Base-by-base conservation (phyloP, 2,888 invertebrate species). In the Halictus quadricinctus region DNA sequence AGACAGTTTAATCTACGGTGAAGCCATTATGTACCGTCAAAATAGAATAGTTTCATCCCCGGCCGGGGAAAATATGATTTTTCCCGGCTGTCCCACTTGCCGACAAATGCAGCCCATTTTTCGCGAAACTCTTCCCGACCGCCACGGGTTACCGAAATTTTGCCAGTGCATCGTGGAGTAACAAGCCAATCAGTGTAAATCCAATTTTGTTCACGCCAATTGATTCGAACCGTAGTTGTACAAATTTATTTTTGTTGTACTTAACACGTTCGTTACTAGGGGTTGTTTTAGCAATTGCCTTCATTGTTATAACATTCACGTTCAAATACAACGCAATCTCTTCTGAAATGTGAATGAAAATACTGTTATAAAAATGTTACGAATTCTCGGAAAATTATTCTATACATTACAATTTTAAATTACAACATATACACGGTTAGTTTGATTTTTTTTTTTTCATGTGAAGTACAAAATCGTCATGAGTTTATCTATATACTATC, bases 1-100 rank as follows among this genome's bases (percentile, higher is more conserved):
- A 41, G 69, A 69, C 36, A 69, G 69, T 69, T 69, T 69, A 41
- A 70, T 70, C 48, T 48, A 72, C 18, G 48, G 46, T 25, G 48
- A 72, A 25, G 46, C 25, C 7, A 72, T 48, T 46, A 46, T 72
- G 25, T 48, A 46, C 46, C 72, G 46, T 25, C 46, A 70, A 43
- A 70, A 70, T 70, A 43, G n/a, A 43, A 46, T 41, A 21, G 43
- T 70, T 43, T 43, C 43, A 70, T 70, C n/a, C 43, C 43, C 41
- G 8, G 2, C 29, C 43, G n/a, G 25, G 7, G 58, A 58, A 76
- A 46, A 76, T 41, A 64, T 8, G 64, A 64, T 64, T 64, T 64
- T 64, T 64, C 64, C 15, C 54, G 41, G 36, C 54, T 74, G 36
- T 5, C 21, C 41, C n/a, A 25, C 54, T 29, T 41, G 18, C 29